Conservation (phyloP, 2,888 invertebrate genomes). For the Yponomeuta plumbellus region DNA sequence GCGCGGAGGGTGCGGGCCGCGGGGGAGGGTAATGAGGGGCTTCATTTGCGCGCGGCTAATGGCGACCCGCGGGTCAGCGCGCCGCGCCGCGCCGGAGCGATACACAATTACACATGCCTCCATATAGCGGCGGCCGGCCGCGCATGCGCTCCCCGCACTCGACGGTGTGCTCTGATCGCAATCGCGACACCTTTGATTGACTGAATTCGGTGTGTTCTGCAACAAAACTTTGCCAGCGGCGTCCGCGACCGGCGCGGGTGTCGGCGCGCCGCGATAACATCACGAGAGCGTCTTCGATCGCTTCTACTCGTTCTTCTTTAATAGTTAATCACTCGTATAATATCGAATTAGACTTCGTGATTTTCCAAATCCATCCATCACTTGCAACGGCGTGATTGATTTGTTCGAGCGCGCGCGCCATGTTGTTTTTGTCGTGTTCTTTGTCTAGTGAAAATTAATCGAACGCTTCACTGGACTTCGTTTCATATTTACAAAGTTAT, state of each 20-base stretch:
- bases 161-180: not conserved
- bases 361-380: not conserved
- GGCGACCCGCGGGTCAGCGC: not conserved
- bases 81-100: not conserved
- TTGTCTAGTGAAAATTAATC: not conserved
- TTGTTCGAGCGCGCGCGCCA: not conserved
- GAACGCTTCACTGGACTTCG: not conserved
- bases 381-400: not conserved
- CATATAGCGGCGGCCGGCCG: not conserved
- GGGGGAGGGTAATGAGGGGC: conserved; percentile 1
- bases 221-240: not conserved
- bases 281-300: not conserved
- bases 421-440: conserved; percentile 3
- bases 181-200: not conserved
- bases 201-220: not conserved
- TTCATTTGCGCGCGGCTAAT: not conserved
- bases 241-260: not conserved
- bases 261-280: not conserved
- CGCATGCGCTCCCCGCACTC: not conserved
- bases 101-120: not conserved
- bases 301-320: not conserved
- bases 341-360: conserved; percentile 3
- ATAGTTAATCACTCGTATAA: not conserved
- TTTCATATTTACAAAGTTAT: not conserved
- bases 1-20: not conserved